Conservation (phyloP, 2,888 invertebrate species). For the Desoria tigrina region DNA sequence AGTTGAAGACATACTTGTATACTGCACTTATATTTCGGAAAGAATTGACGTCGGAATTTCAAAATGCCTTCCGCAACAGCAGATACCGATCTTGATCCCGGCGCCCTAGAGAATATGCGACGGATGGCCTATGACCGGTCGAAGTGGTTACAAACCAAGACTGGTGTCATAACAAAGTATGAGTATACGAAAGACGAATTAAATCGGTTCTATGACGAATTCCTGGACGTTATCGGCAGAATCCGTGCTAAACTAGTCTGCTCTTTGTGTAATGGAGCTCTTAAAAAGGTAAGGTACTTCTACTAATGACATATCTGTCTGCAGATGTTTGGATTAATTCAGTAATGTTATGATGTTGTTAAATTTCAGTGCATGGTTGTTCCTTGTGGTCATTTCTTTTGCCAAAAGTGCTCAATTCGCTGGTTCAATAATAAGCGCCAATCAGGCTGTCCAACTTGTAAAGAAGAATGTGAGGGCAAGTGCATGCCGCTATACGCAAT, state of each 20-base stretch:
- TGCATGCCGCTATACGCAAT: constrained; percentile 39
- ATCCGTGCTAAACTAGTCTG: constrained; percentile 29
- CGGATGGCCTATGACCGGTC: constrained; percentile 37
- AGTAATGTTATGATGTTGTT: not conserved
- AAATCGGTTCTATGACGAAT: constrained; percentile 36
- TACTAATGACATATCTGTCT: not conserved
- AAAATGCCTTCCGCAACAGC: constrained; percentile 2
- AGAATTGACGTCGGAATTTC: not conserved
- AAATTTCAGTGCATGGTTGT: constrained; percentile 30
- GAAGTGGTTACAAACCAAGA: constrained; percentile 43
- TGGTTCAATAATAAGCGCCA: constrained; percentile 34
- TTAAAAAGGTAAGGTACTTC: constrained; percentile 32
- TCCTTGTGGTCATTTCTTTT: constrained; percentile 37
- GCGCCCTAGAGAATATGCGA: constrained; percentile 39
- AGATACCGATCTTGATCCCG: constrained; percentile 38
- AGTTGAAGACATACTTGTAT: too few species aligned
- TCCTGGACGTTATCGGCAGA: constrained; percentile 37
- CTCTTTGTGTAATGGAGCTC: constrained; percentile 32
- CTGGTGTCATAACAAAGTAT: constrained; percentile 37
- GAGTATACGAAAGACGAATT: constrained; percentile 42
- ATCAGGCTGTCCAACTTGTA: constrained; percentile 36
- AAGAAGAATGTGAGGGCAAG: constrained; percentile 26
- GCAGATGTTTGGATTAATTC: not conserved
- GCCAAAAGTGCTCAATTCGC: constrained; percentile 34
- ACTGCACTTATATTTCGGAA: not conserved